Evolutionary conservation across 2,113 vertebrate species (phyloP).

Genomic region (Tachuris rubrigastra): DNA sequence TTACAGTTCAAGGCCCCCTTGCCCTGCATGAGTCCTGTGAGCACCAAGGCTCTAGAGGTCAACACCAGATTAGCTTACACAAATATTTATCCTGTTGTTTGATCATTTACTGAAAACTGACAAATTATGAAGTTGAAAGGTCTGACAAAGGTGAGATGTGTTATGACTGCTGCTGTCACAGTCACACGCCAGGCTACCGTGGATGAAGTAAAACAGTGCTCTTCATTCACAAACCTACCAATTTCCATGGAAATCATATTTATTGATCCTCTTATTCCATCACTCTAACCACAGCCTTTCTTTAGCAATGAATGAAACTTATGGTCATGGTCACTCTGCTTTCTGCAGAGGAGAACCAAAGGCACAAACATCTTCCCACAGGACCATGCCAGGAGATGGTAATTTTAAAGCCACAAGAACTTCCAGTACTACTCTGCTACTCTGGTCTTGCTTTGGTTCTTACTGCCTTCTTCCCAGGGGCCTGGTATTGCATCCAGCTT

Average conservation of each 20-base stretch:
- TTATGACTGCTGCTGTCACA: background rate
- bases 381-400: background rate
- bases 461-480: background rate
- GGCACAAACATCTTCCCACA: rapidly evolving
- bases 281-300: background rate
- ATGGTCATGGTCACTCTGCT: background rate
- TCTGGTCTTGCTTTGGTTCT: background rate
- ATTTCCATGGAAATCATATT: background rate
- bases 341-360: background rate
- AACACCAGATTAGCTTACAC: background rate
- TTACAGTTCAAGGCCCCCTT: background rate
- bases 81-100: background rate
- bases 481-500: background rate
- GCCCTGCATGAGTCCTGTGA: background rate
- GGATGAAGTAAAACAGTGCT: background rate
- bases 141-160: background rate
- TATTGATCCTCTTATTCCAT: background rate
- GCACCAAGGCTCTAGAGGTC: background rate
- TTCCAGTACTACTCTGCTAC: background rate
- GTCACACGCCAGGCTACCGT: background rate
- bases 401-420: background rate
- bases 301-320: background rate
- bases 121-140: background rate
- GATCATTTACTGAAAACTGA: background rate
- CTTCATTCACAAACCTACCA: background rate